phyloP scores from a whole-genome alignment of 2,888 invertebrate species.

The Ligdia adustata region DNA sequence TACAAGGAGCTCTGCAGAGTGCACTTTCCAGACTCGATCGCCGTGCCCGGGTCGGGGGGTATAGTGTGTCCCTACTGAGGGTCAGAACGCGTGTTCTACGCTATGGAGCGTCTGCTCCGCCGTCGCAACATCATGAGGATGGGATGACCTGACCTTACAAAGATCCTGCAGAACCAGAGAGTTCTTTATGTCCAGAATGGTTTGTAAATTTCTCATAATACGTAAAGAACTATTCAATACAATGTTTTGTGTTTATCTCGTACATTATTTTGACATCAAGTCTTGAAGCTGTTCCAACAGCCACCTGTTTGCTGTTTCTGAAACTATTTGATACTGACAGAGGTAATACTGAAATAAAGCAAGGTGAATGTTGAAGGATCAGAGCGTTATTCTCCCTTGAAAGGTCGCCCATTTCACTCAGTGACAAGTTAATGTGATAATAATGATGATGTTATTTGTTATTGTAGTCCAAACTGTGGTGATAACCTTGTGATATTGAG shows the following conservation, averaged over 20 bases:
- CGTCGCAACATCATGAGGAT: constrained; percentile 81
- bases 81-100: constrained; percentile 83
- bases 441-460: constrained; percentile 33
- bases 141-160: constrained; percentile 59
- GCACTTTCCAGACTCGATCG: constrained; percentile 83
- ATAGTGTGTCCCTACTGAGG: constrained; percentile 86
- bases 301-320: background rate
- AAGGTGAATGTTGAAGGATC: constrained; percentile 1
- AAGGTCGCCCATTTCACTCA: constrained; percentile 18
- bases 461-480: constrained; percentile 41
- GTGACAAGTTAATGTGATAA: constrained; percentile 36
- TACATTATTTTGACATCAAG: background rate
- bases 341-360: background rate
- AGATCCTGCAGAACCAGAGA: too few relatives aligned
- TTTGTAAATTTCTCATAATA: too few relatives aligned
- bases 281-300: background rate
- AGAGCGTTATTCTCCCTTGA: background rate
- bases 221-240: too few relatives aligned
- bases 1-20: constrained; percentile 89
- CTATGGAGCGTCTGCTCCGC: constrained; percentile 77
- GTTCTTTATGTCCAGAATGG: too few relatives aligned
- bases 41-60: constrained; percentile 80
- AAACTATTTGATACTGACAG: background rate
- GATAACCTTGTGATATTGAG: constrained; percentile 75
- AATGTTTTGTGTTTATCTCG: background rate